These are phyloP conservation scores for Diplolepis rosae DNA, from an alignment of 2,888 invertebrate genomes.

Conservation along the genomic window DNA sequence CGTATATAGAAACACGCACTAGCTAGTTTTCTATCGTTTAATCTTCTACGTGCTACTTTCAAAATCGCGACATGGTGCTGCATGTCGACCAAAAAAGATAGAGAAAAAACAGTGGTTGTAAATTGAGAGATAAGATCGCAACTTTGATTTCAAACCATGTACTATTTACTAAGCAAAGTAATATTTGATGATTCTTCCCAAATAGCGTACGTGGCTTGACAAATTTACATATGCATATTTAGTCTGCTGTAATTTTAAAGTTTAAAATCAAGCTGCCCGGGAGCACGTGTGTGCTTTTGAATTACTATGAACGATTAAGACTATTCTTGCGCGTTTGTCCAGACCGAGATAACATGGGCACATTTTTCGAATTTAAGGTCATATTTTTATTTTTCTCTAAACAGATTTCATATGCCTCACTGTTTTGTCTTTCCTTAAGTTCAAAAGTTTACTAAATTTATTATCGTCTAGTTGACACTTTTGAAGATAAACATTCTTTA, in stretches of 20 bases:
- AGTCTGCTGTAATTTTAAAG: neutral
- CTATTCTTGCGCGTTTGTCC: slow-evolving; percentile 1
- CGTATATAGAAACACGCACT: slow-evolving; percentile 19
- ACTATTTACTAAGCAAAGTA: neutral
- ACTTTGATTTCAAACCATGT: neutral
- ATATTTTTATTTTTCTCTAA: too few species aligned
- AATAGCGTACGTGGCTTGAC: slow-evolving; percentile 22
- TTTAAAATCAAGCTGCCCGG: slow-evolving; percentile 11
- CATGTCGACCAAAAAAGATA: neutral
- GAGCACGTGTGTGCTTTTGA: neutral
- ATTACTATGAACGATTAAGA: slow-evolving; percentile 1
- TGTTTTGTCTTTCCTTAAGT: too few species aligned
- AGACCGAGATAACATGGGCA: neutral
- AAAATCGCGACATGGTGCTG: slow-evolving; percentile 3
- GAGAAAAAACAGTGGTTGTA: neutral
- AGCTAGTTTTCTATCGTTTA: slow-evolving; percentile 15
- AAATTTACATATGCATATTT: slow-evolving; percentile 15
- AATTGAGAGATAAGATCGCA: neutral
- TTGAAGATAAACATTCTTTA: too few species aligned
- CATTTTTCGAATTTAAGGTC: neutral
- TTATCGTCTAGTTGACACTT: too few species aligned
- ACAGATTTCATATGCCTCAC: too few species aligned
- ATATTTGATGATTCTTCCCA: neutral
- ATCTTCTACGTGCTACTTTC: neutral
- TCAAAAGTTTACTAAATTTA: too few species aligned